Evolutionary conservation across 2,888 invertebrate genomes (phyloP).

Genomic region (Sipha maydis): DNA sequence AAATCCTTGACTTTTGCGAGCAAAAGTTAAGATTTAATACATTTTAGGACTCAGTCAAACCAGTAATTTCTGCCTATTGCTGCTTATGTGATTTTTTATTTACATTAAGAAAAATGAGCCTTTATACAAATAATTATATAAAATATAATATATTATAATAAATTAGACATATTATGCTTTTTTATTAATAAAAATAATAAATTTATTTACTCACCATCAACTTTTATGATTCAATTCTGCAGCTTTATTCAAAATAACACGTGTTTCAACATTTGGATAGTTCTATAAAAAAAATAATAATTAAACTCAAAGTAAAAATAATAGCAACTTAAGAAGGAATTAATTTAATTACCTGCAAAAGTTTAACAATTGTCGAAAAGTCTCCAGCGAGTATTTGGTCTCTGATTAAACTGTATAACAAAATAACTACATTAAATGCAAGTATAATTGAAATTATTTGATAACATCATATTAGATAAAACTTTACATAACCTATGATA

Average conservation of each 20-base stretch:
- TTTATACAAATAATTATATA: no score
- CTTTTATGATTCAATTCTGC: constrained; percentile 71
- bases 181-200: no score
- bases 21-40: no score
- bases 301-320: not conserved
- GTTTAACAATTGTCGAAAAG: constrained; percentile 92
- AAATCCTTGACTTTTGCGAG: no score
- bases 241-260: constrained; percentile 83
- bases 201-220: not conserved
- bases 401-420: constrained; percentile 76
- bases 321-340: not conserved
- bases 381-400: constrained; percentile 86
- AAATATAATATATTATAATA: no score
- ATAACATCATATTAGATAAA: no score
- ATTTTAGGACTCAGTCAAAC: no score
- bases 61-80: no score
- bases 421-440: not conserved
- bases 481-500: not conserved
- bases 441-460: not conserved
- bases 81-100: no score
- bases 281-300: constrained; percentile 70
- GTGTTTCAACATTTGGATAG: constrained; percentile 89
- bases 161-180: no score
- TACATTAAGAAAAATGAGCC: no score
- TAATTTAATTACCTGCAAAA: constrained; percentile 77